Evolutionary conservation across 2,797 vertebrate genomes (phyloP).

Genomic region (Florisuga fusca): DNA sequence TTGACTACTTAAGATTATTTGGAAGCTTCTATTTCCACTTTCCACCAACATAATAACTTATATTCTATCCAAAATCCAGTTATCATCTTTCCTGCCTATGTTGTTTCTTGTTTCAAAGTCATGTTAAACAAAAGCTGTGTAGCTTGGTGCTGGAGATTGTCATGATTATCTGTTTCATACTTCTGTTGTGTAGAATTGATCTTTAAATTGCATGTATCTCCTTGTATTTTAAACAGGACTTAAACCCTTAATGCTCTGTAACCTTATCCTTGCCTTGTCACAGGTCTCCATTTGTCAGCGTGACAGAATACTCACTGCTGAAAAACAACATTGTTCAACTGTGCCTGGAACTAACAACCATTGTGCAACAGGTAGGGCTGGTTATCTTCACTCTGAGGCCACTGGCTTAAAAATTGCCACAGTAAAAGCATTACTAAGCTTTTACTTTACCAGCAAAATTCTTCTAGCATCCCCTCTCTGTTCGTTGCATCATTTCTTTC

Average conservation of each 20-base stretch:
- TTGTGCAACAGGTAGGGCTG: slow-evolving; percentile 90
- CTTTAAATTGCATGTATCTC: background rate
- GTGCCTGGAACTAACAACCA: slow-evolving; percentile 93
- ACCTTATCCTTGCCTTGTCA: slow-evolving; percentile 29
- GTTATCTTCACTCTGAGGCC: background rate
- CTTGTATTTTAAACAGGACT: background rate
- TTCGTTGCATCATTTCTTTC: background rate
- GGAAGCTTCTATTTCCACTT: background rate
- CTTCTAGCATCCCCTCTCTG: background rate
- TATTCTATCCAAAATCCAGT: background rate
- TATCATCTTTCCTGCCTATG: background rate
- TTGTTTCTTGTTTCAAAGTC: background rate
- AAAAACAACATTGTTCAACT: slow-evolving; percentile 96
- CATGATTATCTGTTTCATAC: background rate
- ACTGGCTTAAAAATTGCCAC: background rate
- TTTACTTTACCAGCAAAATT: background rate
- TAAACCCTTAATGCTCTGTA: background rate
- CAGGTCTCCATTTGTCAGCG: slow-evolving; percentile 94
- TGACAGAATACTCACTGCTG: slow-evolving; percentile 93
- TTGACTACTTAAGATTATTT: background rate
- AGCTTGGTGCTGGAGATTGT: background rate
- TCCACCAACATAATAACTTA: accelerated
- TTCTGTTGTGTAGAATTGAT: background rate
- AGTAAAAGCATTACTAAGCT: background rate
- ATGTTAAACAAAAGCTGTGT: background rate